phyloP scores from a whole-genome alignment of 2,113 vertebrate genomes.

The Haemorhous mexicanus region DNA sequence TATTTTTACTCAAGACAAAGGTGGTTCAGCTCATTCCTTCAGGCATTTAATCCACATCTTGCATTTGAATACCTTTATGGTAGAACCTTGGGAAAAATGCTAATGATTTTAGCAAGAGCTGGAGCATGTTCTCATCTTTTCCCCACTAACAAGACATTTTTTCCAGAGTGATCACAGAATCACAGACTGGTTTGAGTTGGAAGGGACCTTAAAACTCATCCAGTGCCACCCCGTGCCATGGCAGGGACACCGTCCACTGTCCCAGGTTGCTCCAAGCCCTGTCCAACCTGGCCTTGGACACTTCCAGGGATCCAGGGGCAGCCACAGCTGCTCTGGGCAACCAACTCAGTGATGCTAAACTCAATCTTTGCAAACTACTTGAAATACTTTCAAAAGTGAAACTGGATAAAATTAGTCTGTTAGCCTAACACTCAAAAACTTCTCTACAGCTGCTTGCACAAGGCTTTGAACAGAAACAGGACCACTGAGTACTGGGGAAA shows the following conservation, averaged over 20 bases:
- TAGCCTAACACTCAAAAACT: not conserved
- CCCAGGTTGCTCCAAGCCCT: rapidly evolving
- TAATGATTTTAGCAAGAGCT: not conserved
- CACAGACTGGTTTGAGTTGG: not conserved
- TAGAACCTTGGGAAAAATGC: not conserved
- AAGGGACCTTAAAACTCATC: not conserved
- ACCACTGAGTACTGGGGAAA: not conserved
- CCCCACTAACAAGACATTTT: not conserved
- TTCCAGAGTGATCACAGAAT: not conserved
- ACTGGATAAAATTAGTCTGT: not conserved
- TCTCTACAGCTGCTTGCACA: not conserved
- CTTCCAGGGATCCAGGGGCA: not conserved
- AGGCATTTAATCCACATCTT: not conserved
- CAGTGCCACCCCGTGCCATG: not conserved
- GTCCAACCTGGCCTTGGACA: rapidly evolving
- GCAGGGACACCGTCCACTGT: not conserved
- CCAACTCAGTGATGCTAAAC: not conserved
- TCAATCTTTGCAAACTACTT: not conserved
- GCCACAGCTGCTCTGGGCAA: not conserved
- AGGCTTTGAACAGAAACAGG: not conserved
- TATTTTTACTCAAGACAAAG: not conserved
- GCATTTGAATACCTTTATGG: not conserved
- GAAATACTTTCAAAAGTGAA: not conserved
- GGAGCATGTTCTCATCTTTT: rapidly evolving
- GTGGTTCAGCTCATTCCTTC: not conserved